A percentile compares a stretch with the other conserved stretches of the same genome.
Conservation (phyloP, 2,888 invertebrate species). For the Pterobdella sp. region DNA sequence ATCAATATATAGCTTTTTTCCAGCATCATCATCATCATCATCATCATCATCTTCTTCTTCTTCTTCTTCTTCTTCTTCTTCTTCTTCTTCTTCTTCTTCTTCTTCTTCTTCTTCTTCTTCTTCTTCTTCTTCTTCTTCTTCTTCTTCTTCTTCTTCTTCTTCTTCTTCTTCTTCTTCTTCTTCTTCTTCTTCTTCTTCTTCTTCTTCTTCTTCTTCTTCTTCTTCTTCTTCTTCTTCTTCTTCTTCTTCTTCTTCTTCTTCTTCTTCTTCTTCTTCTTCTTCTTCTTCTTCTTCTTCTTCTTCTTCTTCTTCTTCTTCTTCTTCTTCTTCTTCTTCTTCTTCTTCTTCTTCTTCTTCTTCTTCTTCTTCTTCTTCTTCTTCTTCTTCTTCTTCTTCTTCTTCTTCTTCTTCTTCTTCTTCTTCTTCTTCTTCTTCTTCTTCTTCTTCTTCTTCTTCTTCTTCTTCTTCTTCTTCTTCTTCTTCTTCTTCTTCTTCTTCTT, state of each 20-base stretch:
- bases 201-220: background rate
- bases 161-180: background rate
- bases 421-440: background rate
- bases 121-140: background rate
- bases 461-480: background rate
- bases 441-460: background rate
- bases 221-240: slow-evolving; percentile 6
- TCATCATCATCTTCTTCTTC: background rate
- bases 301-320: slow-evolving; percentile 9
- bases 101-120: background rate
- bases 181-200: background rate
- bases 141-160: background rate
- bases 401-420: slow-evolving; percentile 1
- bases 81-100: background rate
- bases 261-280: slow-evolving; percentile 19
- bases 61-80: background rate
- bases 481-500: slow-evolving; percentile 9
- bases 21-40: background rate
- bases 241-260: slow-evolving; percentile 15
- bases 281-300: background rate
- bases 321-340: slow-evolving; percentile 19
- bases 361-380: slow-evolving; percentile 7
- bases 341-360: background rate
- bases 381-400: slow-evolving; percentile 8
- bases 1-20: no score